These are phyloP conservation scores for Calephelis virginiensis DNA, from an alignment of 1,140 invertebrate genomes.

Conservation along the genomic window DNA sequence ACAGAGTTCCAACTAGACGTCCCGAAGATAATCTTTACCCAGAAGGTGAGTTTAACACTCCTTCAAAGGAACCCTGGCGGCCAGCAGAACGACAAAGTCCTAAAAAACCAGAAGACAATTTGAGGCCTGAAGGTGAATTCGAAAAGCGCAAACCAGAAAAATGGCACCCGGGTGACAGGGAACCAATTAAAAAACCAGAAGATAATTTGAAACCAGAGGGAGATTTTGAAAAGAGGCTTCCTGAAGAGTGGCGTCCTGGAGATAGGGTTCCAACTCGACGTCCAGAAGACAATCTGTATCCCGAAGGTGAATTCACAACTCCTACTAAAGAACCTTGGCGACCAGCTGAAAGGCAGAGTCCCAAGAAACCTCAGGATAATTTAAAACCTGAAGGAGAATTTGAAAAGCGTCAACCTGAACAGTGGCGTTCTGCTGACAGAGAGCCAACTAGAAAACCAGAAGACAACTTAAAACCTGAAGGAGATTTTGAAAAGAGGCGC, in stretches of 20 bases:
- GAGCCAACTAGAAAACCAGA: constrained; percentile 51
- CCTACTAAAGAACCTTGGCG: constrained; percentile 57
- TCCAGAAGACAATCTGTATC: too few relatives aligned
- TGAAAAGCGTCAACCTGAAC: constrained; percentile 46
- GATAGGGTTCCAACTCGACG: too few relatives aligned
- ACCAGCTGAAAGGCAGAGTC: constrained; percentile 65
- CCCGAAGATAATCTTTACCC: too few relatives aligned
- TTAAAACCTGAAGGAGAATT: constrained; percentile 50
- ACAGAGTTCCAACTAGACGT: too few relatives aligned
- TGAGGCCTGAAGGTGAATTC: too few relatives aligned
- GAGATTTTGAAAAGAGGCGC: constrained; percentile 27
- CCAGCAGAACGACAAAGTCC: too few relatives aligned
- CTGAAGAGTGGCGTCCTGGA: constrained; percentile 34
- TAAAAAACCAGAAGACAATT: too few relatives aligned
- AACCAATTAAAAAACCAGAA: constrained; percentile 40
- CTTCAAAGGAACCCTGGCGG: too few relatives aligned
- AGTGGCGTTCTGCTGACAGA: constrained; percentile 58
- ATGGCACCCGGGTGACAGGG: too few relatives aligned
- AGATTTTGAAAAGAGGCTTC: constrained; percentile 76
- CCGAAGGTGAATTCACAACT: constrained; percentile 5
- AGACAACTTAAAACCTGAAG: constrained; percentile 67
- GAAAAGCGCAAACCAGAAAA: too few relatives aligned
- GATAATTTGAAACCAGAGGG: constrained; percentile 80
- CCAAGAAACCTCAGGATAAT: constrained; percentile 64
- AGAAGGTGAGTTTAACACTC: too few relatives aligned